phyloP scores from a whole-genome alignment of 2,113 vertebrate genomes.

The Capra hircus region DNA sequence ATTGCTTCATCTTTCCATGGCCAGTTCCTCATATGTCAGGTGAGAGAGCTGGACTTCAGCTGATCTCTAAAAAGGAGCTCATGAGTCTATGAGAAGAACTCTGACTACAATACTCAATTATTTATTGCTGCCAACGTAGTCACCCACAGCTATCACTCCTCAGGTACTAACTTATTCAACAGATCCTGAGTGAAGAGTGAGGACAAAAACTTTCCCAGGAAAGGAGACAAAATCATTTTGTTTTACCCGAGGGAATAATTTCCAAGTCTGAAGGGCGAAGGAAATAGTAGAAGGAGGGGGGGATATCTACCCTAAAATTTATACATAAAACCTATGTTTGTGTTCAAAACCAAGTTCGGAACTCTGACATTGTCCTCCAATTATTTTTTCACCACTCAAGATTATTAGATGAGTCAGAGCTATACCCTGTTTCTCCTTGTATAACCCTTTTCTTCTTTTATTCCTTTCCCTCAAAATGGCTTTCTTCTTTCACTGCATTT shows the following conservation, averaged over 20 bases:
- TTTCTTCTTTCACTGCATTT: slow-evolving; percentile 11
- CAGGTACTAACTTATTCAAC: slow-evolving; percentile 40
- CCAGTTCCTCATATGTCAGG: not conserved
- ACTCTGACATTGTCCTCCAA: not conserved
- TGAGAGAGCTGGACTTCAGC: slow-evolving; percentile 34
- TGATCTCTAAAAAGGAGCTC: slow-evolving; percentile 23
- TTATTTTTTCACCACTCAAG: slow-evolving; percentile 32
- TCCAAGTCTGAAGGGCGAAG: slow-evolving; percentile 20
- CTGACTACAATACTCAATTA: slow-evolving; percentile 54
- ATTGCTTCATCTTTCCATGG: not conserved
- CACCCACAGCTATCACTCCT: not conserved
- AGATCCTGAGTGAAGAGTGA: slow-evolving; percentile 20
- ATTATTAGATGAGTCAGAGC: slow-evolving; percentile 10
- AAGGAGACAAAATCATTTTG: slow-evolving; percentile 21
- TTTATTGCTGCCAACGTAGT: slow-evolving; percentile 17
- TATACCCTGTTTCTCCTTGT: slow-evolving; percentile 25
- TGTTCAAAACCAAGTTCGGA: not conserved
- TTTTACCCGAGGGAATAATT: slow-evolving; percentile 26
- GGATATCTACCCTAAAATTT: not conserved
- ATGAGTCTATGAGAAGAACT: not conserved
- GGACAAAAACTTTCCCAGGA: slow-evolving; percentile 13
- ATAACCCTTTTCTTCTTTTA: slow-evolving; percentile 17
- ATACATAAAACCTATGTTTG: slow-evolving; percentile 24
- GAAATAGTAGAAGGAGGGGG: not conserved
- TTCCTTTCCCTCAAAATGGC: not conserved